Evolutionary conservation across 64 coral and sea anemone genomes (phyloP).

Genomic region (Porites australiensis): DNA sequence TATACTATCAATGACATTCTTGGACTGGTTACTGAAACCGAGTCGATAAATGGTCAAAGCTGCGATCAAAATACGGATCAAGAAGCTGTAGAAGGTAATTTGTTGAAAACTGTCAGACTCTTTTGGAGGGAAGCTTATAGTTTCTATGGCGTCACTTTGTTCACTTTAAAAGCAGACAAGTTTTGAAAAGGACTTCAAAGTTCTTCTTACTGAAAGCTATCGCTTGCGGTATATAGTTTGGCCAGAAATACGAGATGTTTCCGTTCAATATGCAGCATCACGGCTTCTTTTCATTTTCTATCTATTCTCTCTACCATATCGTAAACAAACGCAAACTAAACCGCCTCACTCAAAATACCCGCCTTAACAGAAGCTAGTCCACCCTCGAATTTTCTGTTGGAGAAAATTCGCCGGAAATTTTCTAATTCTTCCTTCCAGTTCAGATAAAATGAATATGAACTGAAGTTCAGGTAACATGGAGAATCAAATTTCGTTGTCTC

Average conservation of each 20-base stretch:
- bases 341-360: no score
- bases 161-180: no score
- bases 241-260: not conserved
- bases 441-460: not conserved
- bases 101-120: not conserved
- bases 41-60: not conserved
- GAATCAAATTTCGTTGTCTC: no score
- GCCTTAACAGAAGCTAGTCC: no score
- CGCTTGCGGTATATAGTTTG: not conserved
- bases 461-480: no score
- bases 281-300: not conserved
- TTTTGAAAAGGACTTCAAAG: not conserved
- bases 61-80: slow-evolving; percentile 3
- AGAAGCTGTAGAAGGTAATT: slow-evolving; percentile 42
- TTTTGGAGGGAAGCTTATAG: not conserved
- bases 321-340: not conserved
- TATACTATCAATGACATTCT: slow-evolving; percentile 87
- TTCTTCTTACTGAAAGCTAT: slow-evolving; percentile 21
- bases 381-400: no score
- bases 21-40: slow-evolving; percentile 44
- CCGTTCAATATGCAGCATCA: not conserved
- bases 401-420: no score
- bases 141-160: no score
- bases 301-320: not conserved
- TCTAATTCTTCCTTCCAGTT: no score